These are phyloP conservation scores for Xiphorhynchus elegans DNA, from an alignment of 2,113 vertebrate genomes.

Conservation along the genomic window DNA sequence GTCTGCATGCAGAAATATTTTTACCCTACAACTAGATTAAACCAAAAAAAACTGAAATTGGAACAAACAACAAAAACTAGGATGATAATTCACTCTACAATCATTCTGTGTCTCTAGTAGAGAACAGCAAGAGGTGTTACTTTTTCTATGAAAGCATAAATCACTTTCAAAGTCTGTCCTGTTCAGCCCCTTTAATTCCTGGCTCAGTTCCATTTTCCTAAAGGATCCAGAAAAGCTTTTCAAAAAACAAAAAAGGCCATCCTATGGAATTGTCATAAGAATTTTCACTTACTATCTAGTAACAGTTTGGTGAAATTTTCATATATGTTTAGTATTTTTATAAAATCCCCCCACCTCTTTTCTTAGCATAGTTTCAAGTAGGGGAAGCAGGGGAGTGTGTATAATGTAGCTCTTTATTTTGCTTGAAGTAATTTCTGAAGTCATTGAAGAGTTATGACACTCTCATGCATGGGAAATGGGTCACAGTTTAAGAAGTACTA, in stretches of 20 bases:
- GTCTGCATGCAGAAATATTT: neutral
- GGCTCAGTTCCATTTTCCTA: neutral
- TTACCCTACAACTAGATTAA: neutral
- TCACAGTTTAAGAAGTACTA: neutral
- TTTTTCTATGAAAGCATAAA: neutral
- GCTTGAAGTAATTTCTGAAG: neutral
- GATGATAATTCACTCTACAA: neutral
- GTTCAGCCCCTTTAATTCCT: neutral
- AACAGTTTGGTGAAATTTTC: neutral
- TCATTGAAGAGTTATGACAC: neutral
- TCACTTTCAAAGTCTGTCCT: neutral
- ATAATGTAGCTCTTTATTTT: neutral
- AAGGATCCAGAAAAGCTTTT: neutral
- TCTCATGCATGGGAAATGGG: neutral
- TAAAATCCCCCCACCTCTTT: rapidly evolving
- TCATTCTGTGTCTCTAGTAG: neutral
- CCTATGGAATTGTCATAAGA: neutral
- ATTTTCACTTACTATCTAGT: neutral
- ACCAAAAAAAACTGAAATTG: neutral
- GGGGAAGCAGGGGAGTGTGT: neutral
- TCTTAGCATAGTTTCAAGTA: neutral
- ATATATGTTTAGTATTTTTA: neutral
- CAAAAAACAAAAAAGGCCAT: neutral
- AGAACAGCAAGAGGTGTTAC: neutral
- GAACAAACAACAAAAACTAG: neutral